Base-by-base conservation (phyloP, 2,797 vertebrate genomes). In the Typhlichthys eigenmanni region DNA sequence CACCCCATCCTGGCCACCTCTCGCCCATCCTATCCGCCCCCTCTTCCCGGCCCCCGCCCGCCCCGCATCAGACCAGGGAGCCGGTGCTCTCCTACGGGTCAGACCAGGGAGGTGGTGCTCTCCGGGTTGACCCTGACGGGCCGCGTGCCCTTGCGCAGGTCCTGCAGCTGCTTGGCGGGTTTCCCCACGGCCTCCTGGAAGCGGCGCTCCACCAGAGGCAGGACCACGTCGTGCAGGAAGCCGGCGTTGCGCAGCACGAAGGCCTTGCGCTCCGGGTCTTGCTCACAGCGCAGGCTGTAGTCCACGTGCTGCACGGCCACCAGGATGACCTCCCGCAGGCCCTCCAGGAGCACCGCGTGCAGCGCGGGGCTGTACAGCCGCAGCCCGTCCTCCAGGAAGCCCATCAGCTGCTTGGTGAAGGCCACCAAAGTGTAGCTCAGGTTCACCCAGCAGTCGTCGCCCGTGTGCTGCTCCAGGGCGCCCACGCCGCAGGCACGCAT, bases 341-440 rank as follows among this genome's bases (percentile, higher is more conserved):
- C 96, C 90, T 99, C 98, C 86, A 99, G 75, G 53, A 99, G 94
- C 71, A 98, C 96, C 96, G 96, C 97, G 90, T 99, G 97, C 74
- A 99, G 91, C 87, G 99, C 97, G 0, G 97, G 96, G 76, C 97
- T 96, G 75, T 99, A 99, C 47, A 99, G 93, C 86, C 97, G 97
- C 76, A 99, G 88, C 0, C 96, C 97, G 67, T 99, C 98, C 70
- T 99, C 98, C 88, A 99, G 67, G 85, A 99, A 99, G 76, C 91
- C 94, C 96, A 99, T 96, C 81, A 96, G 94, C 92, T 99, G 98
- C 87, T 99, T 99, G n/a, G 96, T 98, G 87, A 99, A 99, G 69
- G 97, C 97, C 66, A 99, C 97, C 1, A 99, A 78, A 0, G 98
- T 98, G 87, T 99, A 99, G 89, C 98, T 99, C 52, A 99, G 93